A percentile compares a stretch with the other conserved stretches of the same genome.
Evolutionary conservation across 2,113 vertebrate species (phyloP).

Genomic region (Reinhardtius hippoglossoides): DNA sequence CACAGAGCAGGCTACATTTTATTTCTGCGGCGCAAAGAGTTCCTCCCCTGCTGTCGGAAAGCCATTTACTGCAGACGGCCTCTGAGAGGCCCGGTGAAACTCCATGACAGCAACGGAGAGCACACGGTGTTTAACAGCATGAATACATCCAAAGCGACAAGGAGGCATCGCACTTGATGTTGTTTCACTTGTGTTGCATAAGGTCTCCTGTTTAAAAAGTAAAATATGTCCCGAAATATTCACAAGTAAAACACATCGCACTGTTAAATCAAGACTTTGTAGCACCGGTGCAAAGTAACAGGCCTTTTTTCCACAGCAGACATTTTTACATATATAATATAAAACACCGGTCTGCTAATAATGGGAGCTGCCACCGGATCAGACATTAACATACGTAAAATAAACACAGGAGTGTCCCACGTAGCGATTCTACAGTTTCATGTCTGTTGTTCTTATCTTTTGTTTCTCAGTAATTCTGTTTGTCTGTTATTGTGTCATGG

Average conservation of each 20-base stretch:
- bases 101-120: not conserved
- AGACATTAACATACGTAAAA: no score
- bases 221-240: not conserved
- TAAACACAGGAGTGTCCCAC: no score
- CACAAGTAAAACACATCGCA: not conserved
- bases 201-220: not conserved
- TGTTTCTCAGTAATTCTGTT: no score
- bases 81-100: not conserved
- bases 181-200: not conserved
- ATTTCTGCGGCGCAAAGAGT: conserved; percentile 36
- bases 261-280: not conserved
- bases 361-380: no score
- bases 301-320: not conserved
- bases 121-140: not conserved
- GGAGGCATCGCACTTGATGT: conserved; percentile 8
- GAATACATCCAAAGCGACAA: not conserved
- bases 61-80: conserved; percentile 22
- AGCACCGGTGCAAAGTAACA: not conserved
- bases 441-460: no score
- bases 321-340: not conserved
- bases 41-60: conserved; percentile 19
- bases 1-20: conserved; percentile 50
- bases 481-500: no score
- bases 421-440: no score
- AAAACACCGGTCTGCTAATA: not conserved